Conservation (phyloP, 2,888 invertebrate species). For the Orthosia gothica region DNA sequence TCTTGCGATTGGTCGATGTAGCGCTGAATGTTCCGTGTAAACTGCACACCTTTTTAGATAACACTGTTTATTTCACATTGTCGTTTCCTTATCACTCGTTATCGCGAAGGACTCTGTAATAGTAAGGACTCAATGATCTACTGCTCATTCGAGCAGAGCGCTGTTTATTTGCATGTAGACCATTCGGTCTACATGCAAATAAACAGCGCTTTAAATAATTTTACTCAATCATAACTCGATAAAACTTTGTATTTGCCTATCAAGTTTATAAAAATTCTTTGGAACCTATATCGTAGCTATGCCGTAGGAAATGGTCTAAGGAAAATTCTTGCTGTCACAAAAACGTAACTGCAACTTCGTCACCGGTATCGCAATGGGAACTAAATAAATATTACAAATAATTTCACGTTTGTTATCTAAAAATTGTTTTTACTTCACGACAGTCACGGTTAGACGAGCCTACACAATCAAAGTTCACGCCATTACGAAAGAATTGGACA, state of each 20-base stretch:
- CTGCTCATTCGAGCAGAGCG: no score
- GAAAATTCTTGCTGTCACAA: not conserved
- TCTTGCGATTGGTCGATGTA: constrained; percentile 54
- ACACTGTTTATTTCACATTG: constrained; percentile 77
- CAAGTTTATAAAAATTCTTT: constrained; percentile 5
- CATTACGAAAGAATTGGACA: constrained; percentile 48
- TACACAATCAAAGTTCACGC: constrained; percentile 41
- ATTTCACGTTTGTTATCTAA: constrained; percentile 40
- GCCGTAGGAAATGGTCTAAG: not conserved
- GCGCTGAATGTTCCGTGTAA: constrained; percentile 64
- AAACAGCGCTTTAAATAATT: constrained; percentile 61
- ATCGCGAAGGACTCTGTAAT: constrained; percentile 82
- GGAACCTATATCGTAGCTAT: not conserved
- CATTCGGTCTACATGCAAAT: constrained; percentile 79
- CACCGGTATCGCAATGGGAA: constrained; percentile 13
- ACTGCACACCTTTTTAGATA: constrained; percentile 75
- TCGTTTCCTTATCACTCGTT: constrained; percentile 76
- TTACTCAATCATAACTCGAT: not conserved
- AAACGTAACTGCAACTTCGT: constrained; percentile 6
- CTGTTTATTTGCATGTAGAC: no score
- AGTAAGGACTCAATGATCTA: constrained; percentile 73
- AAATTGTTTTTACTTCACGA: constrained; percentile 28
- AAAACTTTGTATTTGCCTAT: not conserved
- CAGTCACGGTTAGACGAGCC: constrained; percentile 40
- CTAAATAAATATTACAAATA: constrained; percentile 38